Base-by-base conservation (phyloP, 2,797 vertebrate species). In the Rhabdophis nuchalis region DNA sequence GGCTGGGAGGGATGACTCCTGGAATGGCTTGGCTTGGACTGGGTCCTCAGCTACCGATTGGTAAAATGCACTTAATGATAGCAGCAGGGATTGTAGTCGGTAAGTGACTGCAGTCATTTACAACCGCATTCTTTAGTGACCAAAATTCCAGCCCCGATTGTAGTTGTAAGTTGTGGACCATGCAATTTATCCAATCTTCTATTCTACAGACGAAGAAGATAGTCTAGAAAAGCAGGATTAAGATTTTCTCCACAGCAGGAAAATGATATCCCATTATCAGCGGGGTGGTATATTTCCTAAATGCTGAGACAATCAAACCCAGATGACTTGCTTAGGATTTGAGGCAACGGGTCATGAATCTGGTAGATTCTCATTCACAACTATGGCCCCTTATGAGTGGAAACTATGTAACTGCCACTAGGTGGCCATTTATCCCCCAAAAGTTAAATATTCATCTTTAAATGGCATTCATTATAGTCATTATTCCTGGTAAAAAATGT, bases 401-500 rank as follows among this genome's bases (percentile, higher is more conserved):
- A 52, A 87, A 88, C 91, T 50, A 85, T 88, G 46, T 56, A 90
- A 90, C 32, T 82, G 90, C 61, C 11, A 50, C 50, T 87, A 88
- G 90, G 86, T 91, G 90, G 88, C 85, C 88, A 87, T 92, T 90
- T 89, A 85, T 93, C 56, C 92, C 50, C 1, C 54, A 92, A 93
- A 87, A 85, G 20, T 88, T 32, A 23, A 16, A 77, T 77, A 77
- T 77, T 77, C 18, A 41, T 77, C 32, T 23, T 77, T 77, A 52
- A 27, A 61, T 29, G 41, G 88, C 32, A 54, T 13, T 87, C 64
- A 46, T 89, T 91, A 89, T 82, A 27, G 13, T 50, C 20, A 56
- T 93, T 93, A 92, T 64, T 92, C 57, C 54, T 36, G 85, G 85
- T 36, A 88, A 68, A 9, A 9, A 82, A 16, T 92, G 46, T 18